Base-by-base conservation (phyloP, 2,797 vertebrate genomes). In the Falco novaeseelandiae region DNA sequence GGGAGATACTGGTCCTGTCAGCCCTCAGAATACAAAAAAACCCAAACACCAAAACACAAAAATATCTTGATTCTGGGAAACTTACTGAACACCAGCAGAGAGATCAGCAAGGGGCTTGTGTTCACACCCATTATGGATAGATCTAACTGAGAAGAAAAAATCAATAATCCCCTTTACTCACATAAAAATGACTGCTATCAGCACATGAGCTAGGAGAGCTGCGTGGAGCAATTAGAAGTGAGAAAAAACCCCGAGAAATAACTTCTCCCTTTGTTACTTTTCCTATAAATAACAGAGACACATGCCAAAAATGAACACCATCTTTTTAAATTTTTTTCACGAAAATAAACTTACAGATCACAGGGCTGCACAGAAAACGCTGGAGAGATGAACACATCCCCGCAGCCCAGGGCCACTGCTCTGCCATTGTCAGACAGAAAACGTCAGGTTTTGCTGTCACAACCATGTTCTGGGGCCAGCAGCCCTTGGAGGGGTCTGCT, bases 381-480 rank as follows among this genome's bases (percentile, higher is more conserved):
- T 38, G 20, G n/a, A 30, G 17, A 80, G 18, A 6, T 32, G 57
- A 73, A 18, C 21, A 26, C 22, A 23, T 23, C 32, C 21, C 49
- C 40, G 14, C 57, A 67, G 65, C 58, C 46, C 17, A 54, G 21
- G 49, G 62, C 30, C 0, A 2, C 48, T 34, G 61, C 17, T 83
- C 52, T 85, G 63, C 27, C 29, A 12, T 6, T 20, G 32, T 36
- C 23, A 46, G 11, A 17, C 36, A 81, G 69, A 74, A 86, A 58
- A 87, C 2, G 5, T 16, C 27, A 80, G 58, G 36, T 49, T 91
- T 79, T 88, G 40, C 69, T 29, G 38, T 25, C 44, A 90, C 44
- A 30, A 21, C 59, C 14, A 1, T 5, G 2, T 48, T 77, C 59
- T 34, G 22, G n/a, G 27, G 15, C 36, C 0, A 0, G 30, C 27